Evolutionary conservation across 2,797 vertebrate species (phyloP).

Genomic region (Parauchenoglanis ngamensis): DNA sequence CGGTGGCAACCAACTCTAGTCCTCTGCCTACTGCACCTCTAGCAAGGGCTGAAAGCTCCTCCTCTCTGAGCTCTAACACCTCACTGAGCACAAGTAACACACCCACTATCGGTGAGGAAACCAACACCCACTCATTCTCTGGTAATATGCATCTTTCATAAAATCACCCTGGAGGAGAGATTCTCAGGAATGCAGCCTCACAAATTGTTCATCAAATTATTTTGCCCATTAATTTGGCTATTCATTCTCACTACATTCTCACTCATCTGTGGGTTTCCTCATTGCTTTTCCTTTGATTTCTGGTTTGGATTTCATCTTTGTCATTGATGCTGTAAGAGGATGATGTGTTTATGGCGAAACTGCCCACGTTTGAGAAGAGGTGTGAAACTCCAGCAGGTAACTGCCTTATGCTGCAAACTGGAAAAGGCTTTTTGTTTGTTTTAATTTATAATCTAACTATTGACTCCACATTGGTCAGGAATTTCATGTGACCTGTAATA

Average conservation of each 20-base stretch:
- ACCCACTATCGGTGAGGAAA: constrained; percentile 88
- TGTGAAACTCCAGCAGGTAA: constrained; percentile 88
- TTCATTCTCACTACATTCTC: constrained; percentile 27
- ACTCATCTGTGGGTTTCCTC: constrained; percentile 59
- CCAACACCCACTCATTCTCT: background rate
- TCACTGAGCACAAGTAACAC: constrained; percentile 92
- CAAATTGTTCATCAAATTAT: background rate
- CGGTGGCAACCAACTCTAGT: constrained; percentile 84
- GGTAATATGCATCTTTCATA: background rate
- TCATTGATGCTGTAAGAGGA: constrained; percentile 72
- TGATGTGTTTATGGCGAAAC: constrained; percentile 83
- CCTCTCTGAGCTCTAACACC: constrained; percentile 92
- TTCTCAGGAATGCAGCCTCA: background rate
- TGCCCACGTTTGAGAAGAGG: constrained; percentile 87
- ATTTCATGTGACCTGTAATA: background rate
- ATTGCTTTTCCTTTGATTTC: constrained; percentile 34
- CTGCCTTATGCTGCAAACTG: constrained; percentile 51
- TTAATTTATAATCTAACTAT: constrained; percentile 29
- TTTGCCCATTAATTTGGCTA: background rate
- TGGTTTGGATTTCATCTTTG: constrained; percentile 51
- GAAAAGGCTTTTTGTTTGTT: constrained; percentile 1
- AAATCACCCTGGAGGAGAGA: background rate
- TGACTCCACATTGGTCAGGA: background rate
- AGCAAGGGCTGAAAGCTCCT: constrained; percentile 93
- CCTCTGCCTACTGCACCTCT: constrained; percentile 88